phyloP scores from a whole-genome alignment of 1,140 invertebrate genomes.

The Arion vulgaris region DNA sequence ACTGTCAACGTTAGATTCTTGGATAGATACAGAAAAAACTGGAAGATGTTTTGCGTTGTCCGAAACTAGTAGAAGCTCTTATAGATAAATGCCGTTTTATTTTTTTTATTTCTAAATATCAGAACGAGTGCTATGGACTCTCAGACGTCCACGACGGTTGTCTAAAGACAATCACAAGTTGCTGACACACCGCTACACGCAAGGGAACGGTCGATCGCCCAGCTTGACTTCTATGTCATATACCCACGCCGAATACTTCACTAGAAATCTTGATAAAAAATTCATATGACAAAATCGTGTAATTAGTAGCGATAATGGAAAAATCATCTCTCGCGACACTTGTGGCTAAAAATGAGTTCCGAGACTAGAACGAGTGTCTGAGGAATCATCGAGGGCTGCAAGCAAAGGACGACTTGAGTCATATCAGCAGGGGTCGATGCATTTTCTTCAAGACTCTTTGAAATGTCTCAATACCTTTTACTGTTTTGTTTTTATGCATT shows the following conservation, averaged over 20 bases:
- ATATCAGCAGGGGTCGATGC: slow-evolving; percentile 4
- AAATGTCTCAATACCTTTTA: neutral
- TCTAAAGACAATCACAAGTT: slow-evolving; percentile 2
- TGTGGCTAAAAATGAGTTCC: slow-evolving; percentile 14
- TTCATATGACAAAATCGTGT: slow-evolving; percentile 15
- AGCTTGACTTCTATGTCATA: slow-evolving; percentile 1
- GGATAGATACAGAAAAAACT: neutral
- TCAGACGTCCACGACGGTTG: neutral
- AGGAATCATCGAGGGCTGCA: neutral
- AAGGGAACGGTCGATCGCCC: neutral
- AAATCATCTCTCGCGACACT: slow-evolving; percentile 1
- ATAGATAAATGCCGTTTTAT: neutral
- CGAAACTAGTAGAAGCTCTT: neutral
- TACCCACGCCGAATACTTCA: slow-evolving; percentile 9
- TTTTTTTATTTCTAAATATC: neutral
- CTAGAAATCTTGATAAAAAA: neutral
- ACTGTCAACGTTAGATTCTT: neutral
- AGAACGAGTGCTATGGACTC: neutral
- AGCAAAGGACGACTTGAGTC: neutral
- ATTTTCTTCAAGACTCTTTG: neutral
- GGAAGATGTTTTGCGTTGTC: neutral
- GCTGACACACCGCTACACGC: neutral
- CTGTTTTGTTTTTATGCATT: slow-evolving; percentile 17
- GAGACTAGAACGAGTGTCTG: neutral
- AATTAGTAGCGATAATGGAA: slow-evolving; percentile 15